Base-by-base conservation (phyloP, 2,113 vertebrate genomes). In the Nipponia nippon region DNA sequence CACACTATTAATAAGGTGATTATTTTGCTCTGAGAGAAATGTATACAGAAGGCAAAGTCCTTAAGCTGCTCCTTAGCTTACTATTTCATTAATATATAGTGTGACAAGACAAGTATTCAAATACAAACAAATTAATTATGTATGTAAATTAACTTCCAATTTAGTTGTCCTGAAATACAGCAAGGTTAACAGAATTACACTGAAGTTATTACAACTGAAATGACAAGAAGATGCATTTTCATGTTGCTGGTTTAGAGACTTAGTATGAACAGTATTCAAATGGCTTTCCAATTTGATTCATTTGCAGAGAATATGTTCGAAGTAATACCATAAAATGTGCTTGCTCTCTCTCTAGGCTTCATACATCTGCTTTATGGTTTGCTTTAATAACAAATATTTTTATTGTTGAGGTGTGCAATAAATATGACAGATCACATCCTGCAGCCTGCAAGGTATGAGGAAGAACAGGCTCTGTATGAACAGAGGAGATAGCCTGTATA, bases 141-240 rank as follows among this genome's bases (percentile, higher is more conserved):
- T 67, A 93, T 89, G 55, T 50, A 93, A 91, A 97, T 83, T 25
- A 95, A 94, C 61, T 84, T 83, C 69, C 93, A 95, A 90, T 93
- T 96, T 92, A 88, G 71, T 95, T 97, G 79, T 84, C 32, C 47
- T 90, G 81, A 87, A 95, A 90, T 93, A 77, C 34, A 91, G 29
- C 44, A 88, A 93, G 53, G 69, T 89, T 97, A 96, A 95, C 75
- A 89, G 71, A 95, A 92, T 93, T 96, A 91, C 40, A 80, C 38
- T 91, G 79, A 92, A 86, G 46, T 38, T 84, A 88, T 97, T 97
- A 96, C 42, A 89, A 72, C 26, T 70, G 65, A 93, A 96, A 96
- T 92, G 63, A 90, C 95, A 95, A 93, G 89, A 81, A 90, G 30
- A 96, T 72, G 27, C 15, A 32, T 96, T 97, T 96, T 96, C 65